Evolutionary conservation across 2,888 invertebrate species (phyloP), one percentile per base, ranked within the genome.

Genomic region (Chydorus sphaericus): DNA sequence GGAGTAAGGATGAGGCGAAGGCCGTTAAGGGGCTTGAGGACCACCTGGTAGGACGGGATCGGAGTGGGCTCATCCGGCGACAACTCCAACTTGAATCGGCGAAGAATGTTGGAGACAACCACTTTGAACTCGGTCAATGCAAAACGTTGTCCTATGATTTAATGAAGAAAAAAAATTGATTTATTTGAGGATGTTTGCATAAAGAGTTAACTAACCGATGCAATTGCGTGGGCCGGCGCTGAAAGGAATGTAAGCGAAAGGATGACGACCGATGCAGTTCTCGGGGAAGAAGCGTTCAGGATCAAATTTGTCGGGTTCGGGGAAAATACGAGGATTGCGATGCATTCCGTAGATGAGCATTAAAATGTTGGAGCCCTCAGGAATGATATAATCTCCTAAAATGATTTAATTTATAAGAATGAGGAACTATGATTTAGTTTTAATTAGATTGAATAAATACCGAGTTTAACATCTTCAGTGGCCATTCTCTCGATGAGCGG

Each of bases 211-310:
- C n/a, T 26, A 20, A 56, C 56, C 56, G 8, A 56, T 56, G 28
- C 56, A 56, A 14, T 56, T 56, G 23, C 56, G 30, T 10, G 56
- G 29, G 49, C 56, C 56, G n/a, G 56, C 56, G 23, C 56, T 56
- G 26, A 56, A 56, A 1, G 56, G 56, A 6, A 56, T 16, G 28
- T 56, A 56, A 6, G 49, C 49, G 26, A 33, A 56, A 7, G 56
- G 56, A 56, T 56, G 56, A 2, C 56, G 37, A 11, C 48, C 48
- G 2, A 39, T n/a, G 1, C 23, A 20, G 14, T 56, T 26, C 1
- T 56, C 56, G 3, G 49, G 30, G 28, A 50, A 49, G 31, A 56
- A 56, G 23, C 33, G n/a, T 23, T 56, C 48, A n/a, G 50, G 56
- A 20, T 31, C 36, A 37, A 56, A 56, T 20, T 44, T 16, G 11